Evolutionary conservation across 2,113 vertebrate genomes (phyloP).

Genomic region (Pseudonaja textilis): DNA sequence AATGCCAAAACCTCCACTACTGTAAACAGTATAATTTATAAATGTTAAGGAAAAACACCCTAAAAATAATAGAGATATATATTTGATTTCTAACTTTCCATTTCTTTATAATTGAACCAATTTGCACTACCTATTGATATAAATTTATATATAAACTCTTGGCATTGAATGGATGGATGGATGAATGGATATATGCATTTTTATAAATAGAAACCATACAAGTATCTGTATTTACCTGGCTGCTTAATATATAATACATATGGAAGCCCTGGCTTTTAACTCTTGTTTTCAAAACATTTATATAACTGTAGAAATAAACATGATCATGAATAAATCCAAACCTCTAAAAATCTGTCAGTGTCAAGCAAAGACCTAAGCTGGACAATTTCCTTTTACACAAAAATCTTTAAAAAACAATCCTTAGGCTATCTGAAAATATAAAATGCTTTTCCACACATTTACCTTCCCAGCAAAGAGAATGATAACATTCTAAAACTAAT

Average conservation of each 20-base stretch:
- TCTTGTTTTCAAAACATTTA: background rate
- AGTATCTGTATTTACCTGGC: background rate
- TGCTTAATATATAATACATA: background rate
- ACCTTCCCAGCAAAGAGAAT: background rate
- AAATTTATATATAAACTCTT: background rate
- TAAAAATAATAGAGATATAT: background rate
- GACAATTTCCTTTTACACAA: background rate
- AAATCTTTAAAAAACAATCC: background rate
- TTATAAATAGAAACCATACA: background rate
- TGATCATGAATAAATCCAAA: background rate
- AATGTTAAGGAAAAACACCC: background rate
- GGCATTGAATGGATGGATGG: background rate
- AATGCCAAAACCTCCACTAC: background rate
- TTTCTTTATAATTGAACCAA: background rate
- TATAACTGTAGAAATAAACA: background rate
- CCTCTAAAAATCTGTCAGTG: background rate
- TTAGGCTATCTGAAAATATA: background rate
- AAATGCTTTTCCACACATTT: background rate
- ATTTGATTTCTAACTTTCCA: background rate
- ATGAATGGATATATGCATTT: background rate
- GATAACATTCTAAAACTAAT: background rate
- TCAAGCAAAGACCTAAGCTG: background rate
- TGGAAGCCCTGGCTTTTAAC: background rate
- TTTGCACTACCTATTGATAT: background rate
- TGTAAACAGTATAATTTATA: background rate